Percentiles rank a stretch among this genome's conserved stretches.
Evolutionary conservation across 2,888 invertebrate genomes (phyloP).

Genomic region (Gandaritis pyraliata): DNA sequence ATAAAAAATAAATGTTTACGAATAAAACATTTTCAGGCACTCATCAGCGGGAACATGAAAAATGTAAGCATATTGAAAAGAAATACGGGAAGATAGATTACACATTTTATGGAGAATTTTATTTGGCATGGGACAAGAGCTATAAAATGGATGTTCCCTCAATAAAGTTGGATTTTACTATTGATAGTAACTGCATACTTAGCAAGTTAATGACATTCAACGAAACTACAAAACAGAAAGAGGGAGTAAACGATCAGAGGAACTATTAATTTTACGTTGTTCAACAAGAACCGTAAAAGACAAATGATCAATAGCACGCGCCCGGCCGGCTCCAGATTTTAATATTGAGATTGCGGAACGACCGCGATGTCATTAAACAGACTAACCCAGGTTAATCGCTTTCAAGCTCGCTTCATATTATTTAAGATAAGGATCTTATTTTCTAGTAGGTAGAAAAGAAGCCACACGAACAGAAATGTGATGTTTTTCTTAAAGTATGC

Average conservation of each 20-base stretch:
- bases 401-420: conserved; percentile 51
- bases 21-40: conserved; percentile 15
- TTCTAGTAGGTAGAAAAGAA: conserved; percentile 15
- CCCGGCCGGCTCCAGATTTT: conserved; percentile 54
- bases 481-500: conserved; percentile 1
- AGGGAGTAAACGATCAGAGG: conserved; percentile 52
- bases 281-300: conserved; percentile 65
- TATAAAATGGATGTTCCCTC: conserved; percentile 29
- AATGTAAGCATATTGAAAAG: conserved; percentile 28
- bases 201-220: conserved; percentile 46
- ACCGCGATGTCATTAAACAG: conserved; percentile 56
- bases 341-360: conserved; percentile 60
- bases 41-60: conserved; percentile 20
- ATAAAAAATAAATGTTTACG: not conserved
- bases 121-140: conserved; percentile 25
- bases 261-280: conserved; percentile 66
- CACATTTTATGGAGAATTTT: conserved; percentile 26
- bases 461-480: conserved; percentile 6
- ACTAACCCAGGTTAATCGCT: conserved; percentile 52
- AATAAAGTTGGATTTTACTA: conserved; percentile 38
- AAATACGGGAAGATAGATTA: conserved; percentile 22
- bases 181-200: conserved; percentile 38
- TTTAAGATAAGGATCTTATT: conserved; percentile 41
- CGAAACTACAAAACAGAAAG: conserved; percentile 47
- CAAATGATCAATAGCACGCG: conserved; percentile 65